These are phyloP conservation scores for Pitta sordida DNA, from an alignment of 2,113 vertebrate species.

Conservation along the genomic window DNA sequence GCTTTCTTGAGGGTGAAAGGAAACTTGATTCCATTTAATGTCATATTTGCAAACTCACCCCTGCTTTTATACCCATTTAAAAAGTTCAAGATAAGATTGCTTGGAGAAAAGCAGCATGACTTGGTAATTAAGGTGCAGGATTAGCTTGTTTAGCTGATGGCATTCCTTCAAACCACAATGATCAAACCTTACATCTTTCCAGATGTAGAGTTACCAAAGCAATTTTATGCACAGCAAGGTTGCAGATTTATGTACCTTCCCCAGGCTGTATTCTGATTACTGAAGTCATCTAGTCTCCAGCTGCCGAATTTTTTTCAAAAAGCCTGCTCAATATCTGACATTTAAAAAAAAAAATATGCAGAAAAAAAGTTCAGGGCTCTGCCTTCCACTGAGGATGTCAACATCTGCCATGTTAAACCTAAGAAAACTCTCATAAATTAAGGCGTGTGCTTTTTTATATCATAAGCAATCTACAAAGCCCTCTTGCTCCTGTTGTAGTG, in stretches of 20 bases:
- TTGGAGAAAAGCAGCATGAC: not conserved
- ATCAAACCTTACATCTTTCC: not conserved
- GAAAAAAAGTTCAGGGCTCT: not conserved
- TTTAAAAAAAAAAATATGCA: not conserved
- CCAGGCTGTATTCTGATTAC: not conserved
- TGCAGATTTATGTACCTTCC: not conserved
- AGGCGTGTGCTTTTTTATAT: not conserved
- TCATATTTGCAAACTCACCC: not conserved
- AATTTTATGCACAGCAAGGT: not conserved
- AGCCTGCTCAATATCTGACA: not conserved
- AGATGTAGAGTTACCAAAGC: not conserved
- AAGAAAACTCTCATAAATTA: not conserved
- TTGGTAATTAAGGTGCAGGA: not conserved
- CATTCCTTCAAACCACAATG: not conserved
- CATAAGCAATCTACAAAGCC: not conserved
- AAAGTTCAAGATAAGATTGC: not conserved
- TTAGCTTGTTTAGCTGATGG: not conserved
- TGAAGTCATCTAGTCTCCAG: not conserved
- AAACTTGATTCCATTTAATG: not conserved
- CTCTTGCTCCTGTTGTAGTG: not conserved
- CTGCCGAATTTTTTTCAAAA: not conserved
- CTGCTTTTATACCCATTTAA: not conserved
- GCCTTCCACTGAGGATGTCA: not conserved
- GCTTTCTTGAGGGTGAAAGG: not conserved
- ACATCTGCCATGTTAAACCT: not conserved